Conservation (phyloP, 2,113 vertebrate species). For the Crotophaga sulcirostris region DNA sequence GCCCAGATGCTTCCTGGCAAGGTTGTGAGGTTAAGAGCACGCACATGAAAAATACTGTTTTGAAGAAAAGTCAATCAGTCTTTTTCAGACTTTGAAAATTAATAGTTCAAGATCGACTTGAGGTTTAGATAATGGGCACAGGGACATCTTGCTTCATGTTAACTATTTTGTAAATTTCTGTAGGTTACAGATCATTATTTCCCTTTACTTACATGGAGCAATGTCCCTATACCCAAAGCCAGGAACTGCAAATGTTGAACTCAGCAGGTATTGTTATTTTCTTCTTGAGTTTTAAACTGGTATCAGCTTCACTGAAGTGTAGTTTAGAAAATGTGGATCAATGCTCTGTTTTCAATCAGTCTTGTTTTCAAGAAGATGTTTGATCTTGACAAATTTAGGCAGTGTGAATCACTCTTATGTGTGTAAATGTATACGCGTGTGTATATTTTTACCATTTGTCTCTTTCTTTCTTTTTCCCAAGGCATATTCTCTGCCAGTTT, state of each 20-base stretch:
- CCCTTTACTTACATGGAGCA: not conserved
- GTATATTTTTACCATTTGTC: slow-evolving; percentile 54
- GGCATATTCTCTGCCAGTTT: slow-evolving; percentile 6
- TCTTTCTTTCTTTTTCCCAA: slow-evolving; percentile 15
- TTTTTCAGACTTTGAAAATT: not conserved
- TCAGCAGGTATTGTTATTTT: not conserved
- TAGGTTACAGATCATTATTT: not conserved
- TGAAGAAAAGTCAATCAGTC: not conserved
- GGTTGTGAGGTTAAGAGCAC: not conserved
- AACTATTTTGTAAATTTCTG: not conserved
- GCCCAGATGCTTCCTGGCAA: not conserved
- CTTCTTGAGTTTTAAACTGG: not conserved
- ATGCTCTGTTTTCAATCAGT: slow-evolving; percentile 28
- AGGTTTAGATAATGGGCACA: not conserved
- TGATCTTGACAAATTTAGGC: slow-evolving; percentile 52
- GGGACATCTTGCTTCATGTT: not conserved
- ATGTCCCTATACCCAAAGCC: not conserved
- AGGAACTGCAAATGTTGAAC: not conserved
- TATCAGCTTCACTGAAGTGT: not conserved
- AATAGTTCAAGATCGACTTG: not conserved
- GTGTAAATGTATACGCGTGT: slow-evolving; percentile 24
- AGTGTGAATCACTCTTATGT: slow-evolving; percentile 42
- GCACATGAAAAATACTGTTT: not conserved
- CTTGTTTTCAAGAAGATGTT: not conserved
- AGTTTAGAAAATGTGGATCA: not conserved